These are phyloP conservation scores for Synergus laeviventris DNA, from an alignment of 2,888 invertebrate species.

Conservation along the genomic window DNA sequence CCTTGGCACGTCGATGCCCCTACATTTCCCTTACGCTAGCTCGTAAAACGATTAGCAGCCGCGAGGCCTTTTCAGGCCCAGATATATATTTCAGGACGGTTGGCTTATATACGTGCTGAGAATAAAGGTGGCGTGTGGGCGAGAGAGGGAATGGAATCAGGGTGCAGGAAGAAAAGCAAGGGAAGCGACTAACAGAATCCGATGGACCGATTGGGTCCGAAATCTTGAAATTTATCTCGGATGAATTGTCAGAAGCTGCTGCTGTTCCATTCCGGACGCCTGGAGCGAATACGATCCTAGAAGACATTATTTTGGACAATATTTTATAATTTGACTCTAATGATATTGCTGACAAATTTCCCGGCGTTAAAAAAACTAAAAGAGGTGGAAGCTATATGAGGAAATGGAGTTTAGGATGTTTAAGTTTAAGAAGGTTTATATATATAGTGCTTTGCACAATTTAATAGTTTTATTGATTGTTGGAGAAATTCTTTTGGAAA, in stretches of 20 bases:
- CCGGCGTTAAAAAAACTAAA: not conserved
- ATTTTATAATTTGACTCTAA: not conserved
- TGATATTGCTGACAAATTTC: not conserved
- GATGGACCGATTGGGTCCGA: slow-evolving; percentile 48
- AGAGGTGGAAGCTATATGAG: not conserved
- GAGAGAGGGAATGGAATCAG: slow-evolving; percentile 42
- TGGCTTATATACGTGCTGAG: slow-evolving; percentile 51
- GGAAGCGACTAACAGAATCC: slow-evolving; percentile 42
- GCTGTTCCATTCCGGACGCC: slow-evolving; percentile 46
- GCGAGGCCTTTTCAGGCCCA: slow-evolving; percentile 56
- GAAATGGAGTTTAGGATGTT: not conserved
- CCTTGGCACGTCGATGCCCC: slow-evolving; percentile 61
- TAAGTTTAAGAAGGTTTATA: not conserved
- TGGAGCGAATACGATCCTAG: slow-evolving; percentile 44
- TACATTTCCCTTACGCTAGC: slow-evolving; percentile 51
- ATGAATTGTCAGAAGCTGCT: slow-evolving; percentile 65
- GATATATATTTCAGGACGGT: slow-evolving; percentile 46
- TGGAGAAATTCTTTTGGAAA: not conserved
- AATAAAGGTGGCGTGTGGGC: slow-evolving; percentile 48
- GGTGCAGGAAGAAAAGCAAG: slow-evolving; percentile 41
- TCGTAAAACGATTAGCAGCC: slow-evolving; percentile 64
- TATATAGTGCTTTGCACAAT: not conserved
- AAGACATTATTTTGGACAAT: slow-evolving; percentile 19
- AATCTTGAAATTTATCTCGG: slow-evolving; percentile 71
- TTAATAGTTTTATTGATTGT: not conserved